phyloP scores from a whole-genome alignment of 2,113 vertebrate species.

The Psittacus erithacus region DNA sequence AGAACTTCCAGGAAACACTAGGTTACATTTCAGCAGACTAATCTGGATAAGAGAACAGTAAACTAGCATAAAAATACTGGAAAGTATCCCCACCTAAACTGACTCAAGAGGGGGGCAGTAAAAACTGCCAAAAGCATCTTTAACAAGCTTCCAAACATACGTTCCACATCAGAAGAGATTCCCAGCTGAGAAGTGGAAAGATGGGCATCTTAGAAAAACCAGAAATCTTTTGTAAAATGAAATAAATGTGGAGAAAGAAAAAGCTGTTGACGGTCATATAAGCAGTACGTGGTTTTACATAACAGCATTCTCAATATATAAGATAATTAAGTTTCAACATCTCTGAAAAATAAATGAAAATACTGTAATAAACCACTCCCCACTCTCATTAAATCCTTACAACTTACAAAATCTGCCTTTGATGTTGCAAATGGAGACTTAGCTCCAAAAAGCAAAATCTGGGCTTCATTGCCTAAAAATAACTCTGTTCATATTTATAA shows the following conservation, averaged over 20 bases:
- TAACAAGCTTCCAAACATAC: slow-evolving; percentile 56
- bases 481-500: not conserved
- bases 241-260: slow-evolving; percentile 49
- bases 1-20: slow-evolving; percentile 20
- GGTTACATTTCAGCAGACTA: slow-evolving; percentile 12
- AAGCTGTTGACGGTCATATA: slow-evolving; percentile 6
- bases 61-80: slow-evolving; percentile 7
- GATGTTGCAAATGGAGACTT: not conserved
- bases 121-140: slow-evolving; percentile 30
- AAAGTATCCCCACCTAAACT: slow-evolving; percentile 18
- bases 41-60: not conserved
- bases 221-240: slow-evolving; percentile 43
- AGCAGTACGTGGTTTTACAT: not conserved
- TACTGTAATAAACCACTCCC: not conserved
- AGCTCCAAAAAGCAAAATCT: not conserved
- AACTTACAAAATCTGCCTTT: slow-evolving; percentile 14
- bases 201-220: not conserved
- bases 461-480: slow-evolving; percentile 21
- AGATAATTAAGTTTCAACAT: slow-evolving; percentile 16
- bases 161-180: slow-evolving; percentile 59
- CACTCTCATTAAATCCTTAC: not conserved
- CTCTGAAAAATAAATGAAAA: not conserved
- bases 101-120: not conserved
- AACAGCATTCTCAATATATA: slow-evolving; percentile 23
- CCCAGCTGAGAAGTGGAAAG: slow-evolving; percentile 23